Base-by-base conservation (phyloP, 2,797 vertebrate genomes). In the Phrynocephalus guinanensis region DNA sequence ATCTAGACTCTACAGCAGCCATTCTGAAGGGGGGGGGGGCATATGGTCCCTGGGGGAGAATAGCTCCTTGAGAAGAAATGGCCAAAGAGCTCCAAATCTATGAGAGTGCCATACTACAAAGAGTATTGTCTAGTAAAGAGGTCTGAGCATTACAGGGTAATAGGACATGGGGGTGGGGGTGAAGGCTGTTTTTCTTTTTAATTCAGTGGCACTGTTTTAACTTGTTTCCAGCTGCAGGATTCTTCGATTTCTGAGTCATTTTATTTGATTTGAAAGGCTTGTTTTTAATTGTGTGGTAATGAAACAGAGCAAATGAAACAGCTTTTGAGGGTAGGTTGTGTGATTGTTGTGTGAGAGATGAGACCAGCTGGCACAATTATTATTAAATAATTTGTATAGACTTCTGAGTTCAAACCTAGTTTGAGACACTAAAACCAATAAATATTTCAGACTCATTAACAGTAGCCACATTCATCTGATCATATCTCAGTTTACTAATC, bases 241-340 rank as follows among this genome's bases (percentile, higher is more conserved):
- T 94, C 89, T 87, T 92, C 88, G 89, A 90, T 82, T 94, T 93
- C 83, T 95, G 91, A 93, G 93, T 93, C 94, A 94, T 89, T 83
- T 93, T 82, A 56, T 56, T 63, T 63, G 16, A 63, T 38, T 66
- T 83, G 18, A 93, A 91, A 48, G 66, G 86, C 89, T 30, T 94
- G 93, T 94, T 95, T 95, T 94, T 88, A 90, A 84, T 90, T 87
- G 67, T 94, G 92, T 91, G 91, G 90, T 94, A 92, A 92, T 94
- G 94, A 95, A 95, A 94, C 91, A 93, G 93, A 92, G 93, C 91
- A 95, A 95, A 93, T 95, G 93, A 95, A 95, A 95, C 94, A 85
- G 84, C 90, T 95, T 95, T 95, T 95, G 93, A 95, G 93, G 95
- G 92, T 94, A 92, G 93, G 93, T 95, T 95, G 94, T 94, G 85